Percentiles rank a stretch among this genome's conserved stretches.
These are phyloP conservation scores for Platichthys stellatus DNA, from an alignment of 2,113 vertebrate genomes.

Conservation along the genomic window DNA sequence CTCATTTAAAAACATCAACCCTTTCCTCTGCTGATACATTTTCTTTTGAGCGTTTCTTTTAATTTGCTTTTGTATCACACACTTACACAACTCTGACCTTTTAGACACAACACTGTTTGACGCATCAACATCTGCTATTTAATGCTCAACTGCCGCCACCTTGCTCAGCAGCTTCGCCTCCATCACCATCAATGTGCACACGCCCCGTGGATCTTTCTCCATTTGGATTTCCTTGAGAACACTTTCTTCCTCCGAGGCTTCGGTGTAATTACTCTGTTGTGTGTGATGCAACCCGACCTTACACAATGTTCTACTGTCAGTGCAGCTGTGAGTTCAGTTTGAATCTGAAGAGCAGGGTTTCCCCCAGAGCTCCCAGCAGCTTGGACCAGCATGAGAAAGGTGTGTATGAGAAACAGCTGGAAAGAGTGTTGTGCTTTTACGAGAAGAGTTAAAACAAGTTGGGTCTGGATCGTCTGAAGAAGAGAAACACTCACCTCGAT, in stretches of 20 bases:
- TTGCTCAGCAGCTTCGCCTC: slow-evolving; percentile 18
- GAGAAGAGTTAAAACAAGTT: too few relatives aligned
- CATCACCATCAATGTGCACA: slow-evolving; percentile 24
- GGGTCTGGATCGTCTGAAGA: not conserved
- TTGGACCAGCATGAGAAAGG: not conserved
- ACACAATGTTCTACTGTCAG: not conserved
- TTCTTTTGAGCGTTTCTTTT: too few relatives aligned
- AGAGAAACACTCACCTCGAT: slow-evolving; percentile 88
- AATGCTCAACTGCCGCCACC: slow-evolving; percentile 11
- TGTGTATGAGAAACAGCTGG: too few relatives aligned
- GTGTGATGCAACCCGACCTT: not conserved
- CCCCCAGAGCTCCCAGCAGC: not conserved
- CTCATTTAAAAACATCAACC: too few relatives aligned
- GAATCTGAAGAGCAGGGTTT: not conserved
- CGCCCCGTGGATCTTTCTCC: slow-evolving; percentile 18
- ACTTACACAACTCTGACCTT: slow-evolving; percentile 10
- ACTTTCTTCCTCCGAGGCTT: slow-evolving; percentile 3
- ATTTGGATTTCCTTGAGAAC: slow-evolving; percentile 25
- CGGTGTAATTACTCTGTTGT: not conserved
- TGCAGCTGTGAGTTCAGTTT: not conserved
- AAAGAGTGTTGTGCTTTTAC: too few relatives aligned
- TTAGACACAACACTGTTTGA: not conserved
- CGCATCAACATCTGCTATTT: not conserved
- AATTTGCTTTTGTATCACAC: not conserved
- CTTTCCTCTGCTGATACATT: too few relatives aligned